Base-by-base conservation (phyloP, 2,888 invertebrate genomes). In the Cosmorhoe ocellata region DNA sequence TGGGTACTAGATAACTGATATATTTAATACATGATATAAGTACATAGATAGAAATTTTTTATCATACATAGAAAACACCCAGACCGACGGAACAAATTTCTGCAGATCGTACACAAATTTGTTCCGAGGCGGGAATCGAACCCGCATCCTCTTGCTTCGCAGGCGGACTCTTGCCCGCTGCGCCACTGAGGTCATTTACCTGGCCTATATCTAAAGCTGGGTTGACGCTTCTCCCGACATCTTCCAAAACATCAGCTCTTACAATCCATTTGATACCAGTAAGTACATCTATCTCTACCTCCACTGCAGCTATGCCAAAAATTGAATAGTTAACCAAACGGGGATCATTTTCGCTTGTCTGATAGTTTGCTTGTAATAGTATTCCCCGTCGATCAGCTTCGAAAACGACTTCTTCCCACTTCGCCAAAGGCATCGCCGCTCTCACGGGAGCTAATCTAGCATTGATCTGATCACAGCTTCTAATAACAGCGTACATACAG, bases 191-290 rank as follows among this genome's bases (percentile, higher is more conserved):
- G n/a, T n/a, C n/a, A n/a, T n/a, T 62, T 59, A 87, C 92, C 84
- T 95, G 95, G 1, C 95, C 95, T 41, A 95, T 78, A 70, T 95
- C 95, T 40, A 95, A 81, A 51, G 91, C 84, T 27, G 95, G 95
- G 79, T 92, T 95, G 56, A 95, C 76, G 74, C 93, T 94, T 52
- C 92, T 87, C 3, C 95, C 95, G 4, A 90, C 91, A 69, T 95
- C 95, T 78, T 74, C 71, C 26, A 76, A 65, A 43, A 79, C 42
- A 61, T 79, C 79, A 31, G 71, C 68, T 28, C 75, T 61, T 14
- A 74, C 65, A 39, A 73, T 69, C 73, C 71, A 73, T 54, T 76
- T 75, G 27, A 65, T 69, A 0, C 78, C 74, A 33, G 74, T 76
- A 30, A 78, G 55, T 12, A 79, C 59, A 37, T 78, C 79, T 38